Conservation (phyloP, 2,797 vertebrate species). For the Acanthurus lineatus region DNA sequence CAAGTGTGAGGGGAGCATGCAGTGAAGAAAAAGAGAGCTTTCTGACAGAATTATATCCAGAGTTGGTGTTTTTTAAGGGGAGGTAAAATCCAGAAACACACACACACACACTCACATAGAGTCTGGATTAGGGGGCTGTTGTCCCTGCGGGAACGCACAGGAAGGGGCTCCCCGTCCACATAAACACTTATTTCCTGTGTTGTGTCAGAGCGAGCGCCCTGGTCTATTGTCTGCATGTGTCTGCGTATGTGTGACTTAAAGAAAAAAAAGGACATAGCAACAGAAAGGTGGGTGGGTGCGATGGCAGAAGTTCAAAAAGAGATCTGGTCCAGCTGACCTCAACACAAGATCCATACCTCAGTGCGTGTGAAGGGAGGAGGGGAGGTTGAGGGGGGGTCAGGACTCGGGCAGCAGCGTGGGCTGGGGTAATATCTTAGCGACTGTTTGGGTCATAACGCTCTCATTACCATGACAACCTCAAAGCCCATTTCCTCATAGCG, state of each 20-base stretch:
- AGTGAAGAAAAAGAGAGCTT: conserved; percentile 37
- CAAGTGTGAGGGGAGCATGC: conserved; percentile 41
- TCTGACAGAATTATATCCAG: conserved; percentile 40
- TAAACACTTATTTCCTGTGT: conserved; percentile 88
- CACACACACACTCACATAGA: conserved; percentile 12
- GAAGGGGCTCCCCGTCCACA: conserved; percentile 87
- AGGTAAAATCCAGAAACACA: conserved; percentile 58
- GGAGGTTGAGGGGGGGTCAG: conserved; percentile 35
- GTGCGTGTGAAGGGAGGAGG: conserved; percentile 33
- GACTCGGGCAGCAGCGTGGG: conserved; percentile 40
- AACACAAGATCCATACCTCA: conserved; percentile 45
- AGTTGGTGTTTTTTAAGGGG: conserved; percentile 46
- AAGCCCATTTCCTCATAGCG: conserved; percentile 67
- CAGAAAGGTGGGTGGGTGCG: conserved; percentile 62
- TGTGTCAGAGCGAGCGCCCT: conserved; percentile 51
- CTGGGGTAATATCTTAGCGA: conserved; percentile 62
- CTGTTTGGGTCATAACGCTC: conserved; percentile 77
- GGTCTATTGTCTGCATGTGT: conserved; percentile 62
- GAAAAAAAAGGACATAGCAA: conserved; percentile 24
- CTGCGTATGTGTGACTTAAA: conserved; percentile 31
- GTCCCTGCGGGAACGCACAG: conserved; percentile 69
- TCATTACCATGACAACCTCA: conserved; percentile 75
- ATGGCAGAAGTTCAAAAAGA: conserved; percentile 68
- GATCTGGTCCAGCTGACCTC: conserved; percentile 61
- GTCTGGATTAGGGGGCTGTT: conserved; percentile 42